These are phyloP conservation scores for Lottia gigantea DNA, from an alignment of 2,888 invertebrate genomes.

Conservation along the genomic window DNA sequence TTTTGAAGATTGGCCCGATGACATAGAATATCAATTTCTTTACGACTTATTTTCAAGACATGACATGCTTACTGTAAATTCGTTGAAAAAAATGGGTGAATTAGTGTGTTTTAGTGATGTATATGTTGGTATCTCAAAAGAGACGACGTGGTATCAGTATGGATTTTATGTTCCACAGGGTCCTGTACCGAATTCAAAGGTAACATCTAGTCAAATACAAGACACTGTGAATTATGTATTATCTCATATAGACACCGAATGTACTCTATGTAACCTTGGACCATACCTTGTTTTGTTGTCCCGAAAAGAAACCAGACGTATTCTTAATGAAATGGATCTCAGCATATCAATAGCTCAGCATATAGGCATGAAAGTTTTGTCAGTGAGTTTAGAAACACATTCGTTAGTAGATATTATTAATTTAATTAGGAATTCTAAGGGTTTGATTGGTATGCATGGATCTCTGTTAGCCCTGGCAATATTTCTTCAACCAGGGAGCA, in stretches of 20 bases:
- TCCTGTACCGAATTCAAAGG: slow-evolving; percentile 50
- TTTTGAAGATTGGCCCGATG: slow-evolving; percentile 54
- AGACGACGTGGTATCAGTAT: slow-evolving; percentile 71
- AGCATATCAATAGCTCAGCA: slow-evolving; percentile 49
- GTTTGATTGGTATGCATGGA: slow-evolving; percentile 70
- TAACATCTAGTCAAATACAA: slow-evolving; percentile 41
- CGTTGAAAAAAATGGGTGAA: slow-evolving; percentile 32
- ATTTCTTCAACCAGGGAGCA: slow-evolving; percentile 66
- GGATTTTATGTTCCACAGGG: slow-evolving; percentile 70
- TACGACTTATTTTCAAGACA: slow-evolving; percentile 63
- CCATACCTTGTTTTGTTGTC: slow-evolving; percentile 58
- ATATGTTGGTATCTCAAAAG: slow-evolving; percentile 65
- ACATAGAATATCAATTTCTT: slow-evolving; percentile 57
- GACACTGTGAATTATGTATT: slow-evolving; percentile 35
- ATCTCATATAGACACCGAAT: slow-evolving; percentile 27
- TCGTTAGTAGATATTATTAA: slow-evolving; percentile 56
- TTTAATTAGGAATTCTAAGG: slow-evolving; percentile 43
- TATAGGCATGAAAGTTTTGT: slow-evolving; percentile 51
- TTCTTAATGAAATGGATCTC: slow-evolving; percentile 69
- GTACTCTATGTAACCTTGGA: slow-evolving; percentile 18
- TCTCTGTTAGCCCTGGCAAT: slow-evolving; percentile 68
- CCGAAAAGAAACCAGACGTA: slow-evolving; percentile 67
- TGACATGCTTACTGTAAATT: slow-evolving; percentile 42
- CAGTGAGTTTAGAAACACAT: slow-evolving; percentile 54
- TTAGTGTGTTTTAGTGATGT: slow-evolving; percentile 67